phyloP scores from a whole-genome alignment of 1,140 invertebrate genomes.

The Drosophila parabipectinata region DNA sequence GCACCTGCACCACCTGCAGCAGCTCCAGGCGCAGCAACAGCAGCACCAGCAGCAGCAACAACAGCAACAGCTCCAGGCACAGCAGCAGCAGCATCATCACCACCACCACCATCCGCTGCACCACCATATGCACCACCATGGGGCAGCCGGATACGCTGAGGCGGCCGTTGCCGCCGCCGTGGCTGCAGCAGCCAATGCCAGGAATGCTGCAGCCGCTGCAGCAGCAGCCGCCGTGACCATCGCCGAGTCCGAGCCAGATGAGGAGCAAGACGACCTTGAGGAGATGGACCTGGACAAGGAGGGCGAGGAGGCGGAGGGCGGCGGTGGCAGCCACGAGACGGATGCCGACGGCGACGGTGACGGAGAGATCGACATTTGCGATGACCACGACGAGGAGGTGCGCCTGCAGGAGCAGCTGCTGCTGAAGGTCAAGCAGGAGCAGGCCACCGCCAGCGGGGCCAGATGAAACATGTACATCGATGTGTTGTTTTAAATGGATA shows the following conservation, averaged over 20 bases:
- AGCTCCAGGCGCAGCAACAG: slow-evolving; percentile 67
- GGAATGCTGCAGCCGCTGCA: slow-evolving; percentile 60
- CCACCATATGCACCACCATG: slow-evolving; percentile 68
- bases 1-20: slow-evolving; percentile 74
- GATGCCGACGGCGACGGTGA: slow-evolving; percentile 49
- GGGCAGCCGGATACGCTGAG: slow-evolving; percentile 57
- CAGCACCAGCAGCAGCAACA: slow-evolving; percentile 64
- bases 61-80: slow-evolving; percentile 49
- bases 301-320: slow-evolving; percentile 19
- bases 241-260: slow-evolving; percentile 57
- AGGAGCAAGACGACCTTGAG: slow-evolving; percentile 54
- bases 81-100: slow-evolving; percentile 60
- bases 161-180: slow-evolving; percentile 73
- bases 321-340: slow-evolving; percentile 15
- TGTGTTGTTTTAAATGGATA: slow-evolving; percentile 61
- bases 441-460: slow-evolving; percentile 37
- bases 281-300: slow-evolving; percentile 57
- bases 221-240: slow-evolving; percentile 55
- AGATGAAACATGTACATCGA: slow-evolving; percentile 84
- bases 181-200: slow-evolving; percentile 64
- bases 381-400: slow-evolving; percentile 68
- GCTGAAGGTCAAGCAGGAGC: slow-evolving; percentile 73
- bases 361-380: slow-evolving; percentile 75
- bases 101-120: slow-evolving; percentile 66
- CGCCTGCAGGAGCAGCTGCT: slow-evolving; percentile 67